Evolutionary conservation across 2,113 vertebrate species (phyloP), one percentile per base, ranked within the genome.

Genomic region (Ploceus nigricollis): DNA sequence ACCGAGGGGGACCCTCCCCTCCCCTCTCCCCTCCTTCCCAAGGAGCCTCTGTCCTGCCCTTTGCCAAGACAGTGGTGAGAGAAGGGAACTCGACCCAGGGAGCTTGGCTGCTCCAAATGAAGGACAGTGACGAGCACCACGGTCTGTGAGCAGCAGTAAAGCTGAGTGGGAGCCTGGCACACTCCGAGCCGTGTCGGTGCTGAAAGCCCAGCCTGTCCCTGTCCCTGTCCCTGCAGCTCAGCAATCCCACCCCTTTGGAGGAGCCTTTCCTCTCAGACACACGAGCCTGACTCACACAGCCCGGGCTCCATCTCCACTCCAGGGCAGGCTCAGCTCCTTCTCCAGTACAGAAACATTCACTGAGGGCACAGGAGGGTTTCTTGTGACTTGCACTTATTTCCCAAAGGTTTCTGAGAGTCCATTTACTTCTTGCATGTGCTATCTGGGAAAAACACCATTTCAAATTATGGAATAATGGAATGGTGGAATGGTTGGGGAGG

Each of bases 261-360:
- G 56, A 81, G 54, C 5, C 1, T 11, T 57, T 18, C 3, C 54
- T 45, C 3, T 1, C 35, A 10, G 7, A 4, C 28, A 1, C 5
- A 1, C 13, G 35, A 40, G 27, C 50, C 60, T 3, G 57, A 3
- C 50, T 19, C 17, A 0, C 47, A 35, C 60, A 11, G 14, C 23
- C 61, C 3, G 0, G 37, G 57, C 57, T 11, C 7, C 14, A 9
- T 23, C 71, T 9, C 65, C 13, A 0, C 40, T 24, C 24, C 44
- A 25, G 82, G 4, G 1, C 39, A 10, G 76, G 19, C 60, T 57
- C 39, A 11, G 40, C 60, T n/a, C 65, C 53, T 68, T 16, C 44
- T 44, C 31, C 8, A 1, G 14, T 4, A 2, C 10, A 2, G 1
- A 11, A 56, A 3, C n/a, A 0, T 4, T 7, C 37, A 2, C 48